Conservation (phyloP, 2,797 vertebrate species). For the Petrocephalus sullivani region DNA sequence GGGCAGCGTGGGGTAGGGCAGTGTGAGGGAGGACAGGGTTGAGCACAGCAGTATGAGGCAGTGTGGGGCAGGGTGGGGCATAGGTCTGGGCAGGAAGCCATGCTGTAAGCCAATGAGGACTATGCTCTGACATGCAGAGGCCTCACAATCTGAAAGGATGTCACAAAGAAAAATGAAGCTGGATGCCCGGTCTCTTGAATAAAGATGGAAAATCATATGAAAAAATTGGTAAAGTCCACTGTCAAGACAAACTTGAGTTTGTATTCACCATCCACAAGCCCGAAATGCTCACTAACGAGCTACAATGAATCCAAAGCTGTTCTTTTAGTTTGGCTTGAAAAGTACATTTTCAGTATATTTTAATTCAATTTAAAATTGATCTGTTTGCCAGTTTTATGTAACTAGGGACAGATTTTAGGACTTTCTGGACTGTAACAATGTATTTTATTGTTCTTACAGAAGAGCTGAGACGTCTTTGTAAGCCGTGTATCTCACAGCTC, state of each 20-base stretch:
- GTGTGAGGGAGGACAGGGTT: too few species aligned
- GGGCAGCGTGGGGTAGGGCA: too few species aligned
- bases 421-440: background rate
- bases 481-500: constrained; percentile 39
- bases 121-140: constrained; percentile 48
- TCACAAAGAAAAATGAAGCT: background rate
- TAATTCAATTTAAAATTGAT: background rate
- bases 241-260: constrained; percentile 26
- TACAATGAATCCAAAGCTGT: background rate
- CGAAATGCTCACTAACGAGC: background rate
- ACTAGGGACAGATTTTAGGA: background rate
- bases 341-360: constrained; percentile 11
- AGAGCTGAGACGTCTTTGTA: constrained; percentile 17
- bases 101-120: constrained; percentile 50
- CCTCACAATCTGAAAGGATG: constrained; percentile 32
- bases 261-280: background rate
- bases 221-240: constrained; percentile 39
- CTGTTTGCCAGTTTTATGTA: background rate
- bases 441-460: background rate
- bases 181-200: constrained; percentile 10
- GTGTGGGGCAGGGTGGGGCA: too few species aligned
- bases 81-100: constrained; percentile 42
- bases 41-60: too few species aligned
- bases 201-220: constrained; percentile 41
- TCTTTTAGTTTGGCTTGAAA: constrained; percentile 30